These are phyloP conservation scores for Zoanthus solanderi DNA, from an alignment of 92 coral and sea anemone species.

Conservation along the genomic window DNA sequence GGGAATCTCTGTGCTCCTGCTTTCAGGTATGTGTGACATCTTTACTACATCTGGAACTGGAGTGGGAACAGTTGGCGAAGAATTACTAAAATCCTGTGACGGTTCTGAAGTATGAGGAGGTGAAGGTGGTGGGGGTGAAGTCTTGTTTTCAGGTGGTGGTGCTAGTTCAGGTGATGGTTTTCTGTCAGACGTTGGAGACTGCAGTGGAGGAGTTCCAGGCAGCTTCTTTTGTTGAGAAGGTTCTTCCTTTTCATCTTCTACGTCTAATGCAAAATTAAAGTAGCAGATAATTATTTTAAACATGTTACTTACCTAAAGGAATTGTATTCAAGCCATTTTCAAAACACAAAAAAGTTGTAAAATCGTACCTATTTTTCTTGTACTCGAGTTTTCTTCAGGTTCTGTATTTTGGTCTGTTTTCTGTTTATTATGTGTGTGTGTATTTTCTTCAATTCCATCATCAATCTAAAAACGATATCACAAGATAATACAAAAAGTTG, in stretches of 20 bases:
- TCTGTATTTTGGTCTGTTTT: too few species aligned
- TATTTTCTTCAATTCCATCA: too few species aligned
- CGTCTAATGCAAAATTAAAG: slow-evolving; percentile 10
- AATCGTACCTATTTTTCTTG: neutral
- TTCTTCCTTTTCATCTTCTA: slow-evolving; percentile 25
- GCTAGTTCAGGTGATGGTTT: slow-evolving; percentile 25
- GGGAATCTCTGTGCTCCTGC: slow-evolving; percentile 1
- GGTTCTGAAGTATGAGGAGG: neutral
- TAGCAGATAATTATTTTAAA: neutral
- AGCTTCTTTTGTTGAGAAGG: neutral
- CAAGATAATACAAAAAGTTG: too few species aligned
- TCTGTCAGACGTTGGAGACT: slow-evolving; percentile 7
- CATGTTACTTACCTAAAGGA: neutral
- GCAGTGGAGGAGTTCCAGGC: slow-evolving; percentile 16
- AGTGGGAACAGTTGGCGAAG: slow-evolving; percentile 29
- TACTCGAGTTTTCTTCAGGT: neutral
- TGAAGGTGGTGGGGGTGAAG: slow-evolving; percentile 38
- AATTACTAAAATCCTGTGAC: slow-evolving; percentile 22
- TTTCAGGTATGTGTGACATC: slow-evolving; percentile 3
- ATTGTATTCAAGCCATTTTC: neutral
- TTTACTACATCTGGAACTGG: slow-evolving; percentile 11
- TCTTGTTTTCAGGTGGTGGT: slow-evolving; percentile 24
- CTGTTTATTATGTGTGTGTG: too few species aligned
- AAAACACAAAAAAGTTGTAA: neutral
- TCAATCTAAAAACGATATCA: too few species aligned